Base-by-base conservation (phyloP, 2,113 vertebrate species). In the Stigmatopora argus region DNA sequence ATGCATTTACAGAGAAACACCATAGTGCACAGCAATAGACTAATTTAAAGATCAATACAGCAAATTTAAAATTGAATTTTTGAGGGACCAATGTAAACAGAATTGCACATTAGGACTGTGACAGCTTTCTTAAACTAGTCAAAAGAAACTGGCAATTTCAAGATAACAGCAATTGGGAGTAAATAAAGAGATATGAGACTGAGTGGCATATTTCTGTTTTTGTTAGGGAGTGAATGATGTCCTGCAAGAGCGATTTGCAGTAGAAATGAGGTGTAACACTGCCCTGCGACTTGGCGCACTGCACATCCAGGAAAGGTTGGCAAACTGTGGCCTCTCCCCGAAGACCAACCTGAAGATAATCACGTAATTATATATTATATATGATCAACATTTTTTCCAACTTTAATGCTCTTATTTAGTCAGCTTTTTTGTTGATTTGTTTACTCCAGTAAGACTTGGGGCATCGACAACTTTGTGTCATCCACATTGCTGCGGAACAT, bases 391-490 rank as follows among this genome's bases (percentile, higher is more conserved):
- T 44, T 49, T 31, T 60, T 8, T 19, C 9, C 17, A 19, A 19
- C 35, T 19, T 60, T 11, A 11, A 11, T 59, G 4, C 41, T 45
- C 18, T 15, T 12, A 17, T 19, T 41, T 7, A 13, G 13, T 17
- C 41, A 23, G 2, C 5, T 61, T 44, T 5, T 72, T 5, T 38
- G 21, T 72, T n/a, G 59, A 18, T 78, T 14, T 69, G 51, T 68
- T 79, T 73, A 8, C 49, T 77, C 66, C 85, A 98, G 96, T 87
- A 97, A 94, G 82, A 95, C 95, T 21, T 99, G 96, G 97, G 96
- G 97, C 57, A 96, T 98, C 0, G 97, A 98, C 70, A 98, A 94
- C 85, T 98, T 99, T 87, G 92, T 99, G 70, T 98, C 97, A 0
- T 94, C 93, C 79, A 99, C 97, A 14, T 74, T 99, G 81, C 90